phyloP scores from a whole-genome alignment of 1,140 invertebrate genomes.

The Paraescarpia echinospica region DNA sequence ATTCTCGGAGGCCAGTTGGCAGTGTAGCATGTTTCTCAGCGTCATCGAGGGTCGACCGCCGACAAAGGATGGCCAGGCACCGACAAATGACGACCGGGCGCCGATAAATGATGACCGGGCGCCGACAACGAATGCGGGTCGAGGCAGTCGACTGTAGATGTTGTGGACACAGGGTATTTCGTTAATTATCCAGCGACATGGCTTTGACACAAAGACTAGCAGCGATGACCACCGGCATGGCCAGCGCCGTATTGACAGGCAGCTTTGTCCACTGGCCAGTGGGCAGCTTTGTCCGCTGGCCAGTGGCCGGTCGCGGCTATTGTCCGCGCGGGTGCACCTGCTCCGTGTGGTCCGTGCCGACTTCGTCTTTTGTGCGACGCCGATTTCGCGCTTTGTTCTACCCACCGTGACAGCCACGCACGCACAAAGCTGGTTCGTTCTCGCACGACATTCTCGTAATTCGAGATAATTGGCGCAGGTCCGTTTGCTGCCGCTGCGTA shows the following conservation, averaged over 20 bases:
- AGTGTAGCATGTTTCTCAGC: background rate
- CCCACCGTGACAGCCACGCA: background rate
- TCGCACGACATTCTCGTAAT: background rate
- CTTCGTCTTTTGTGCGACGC: constrained; percentile 3
- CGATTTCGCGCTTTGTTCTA: constrained; percentile 4
- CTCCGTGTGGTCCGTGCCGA: background rate
- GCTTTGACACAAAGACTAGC: background rate
- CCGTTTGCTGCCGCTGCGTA: background rate
- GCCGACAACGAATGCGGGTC: background rate
- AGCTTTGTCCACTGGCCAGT: background rate
- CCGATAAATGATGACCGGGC: background rate
- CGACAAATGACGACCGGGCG: background rate
- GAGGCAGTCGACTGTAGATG: background rate
- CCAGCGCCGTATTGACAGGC: too few relatives aligned
- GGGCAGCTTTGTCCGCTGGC: background rate
- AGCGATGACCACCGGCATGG: background rate
- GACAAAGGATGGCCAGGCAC: background rate
- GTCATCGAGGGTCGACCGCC: background rate
- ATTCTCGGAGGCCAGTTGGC: background rate
- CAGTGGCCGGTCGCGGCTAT: background rate
- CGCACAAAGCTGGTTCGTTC: background rate
- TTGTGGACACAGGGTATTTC: background rate
- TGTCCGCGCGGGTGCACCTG: background rate
- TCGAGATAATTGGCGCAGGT: background rate
- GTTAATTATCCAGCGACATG: background rate